phyloP scores from a whole-genome alignment of 2,113 vertebrate genomes.

The Macrotis lagotis region DNA sequence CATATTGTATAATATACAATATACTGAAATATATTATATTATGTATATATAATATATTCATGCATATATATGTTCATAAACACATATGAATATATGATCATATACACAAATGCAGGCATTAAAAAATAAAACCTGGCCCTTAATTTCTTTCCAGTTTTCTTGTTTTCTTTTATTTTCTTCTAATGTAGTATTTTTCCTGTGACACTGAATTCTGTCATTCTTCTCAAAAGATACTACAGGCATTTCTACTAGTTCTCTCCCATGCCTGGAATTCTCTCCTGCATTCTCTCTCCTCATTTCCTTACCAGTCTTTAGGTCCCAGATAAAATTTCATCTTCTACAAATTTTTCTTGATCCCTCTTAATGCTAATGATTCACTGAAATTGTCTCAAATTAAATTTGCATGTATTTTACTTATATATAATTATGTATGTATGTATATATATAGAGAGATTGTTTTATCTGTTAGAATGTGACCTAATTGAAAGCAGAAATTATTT shows the following conservation, averaged over 20 bases:
- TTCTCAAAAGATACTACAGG: background rate
- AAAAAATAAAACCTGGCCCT: background rate
- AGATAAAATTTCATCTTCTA: background rate
- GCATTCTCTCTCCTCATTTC: background rate
- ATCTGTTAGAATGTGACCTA: background rate
- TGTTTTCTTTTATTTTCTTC: background rate
- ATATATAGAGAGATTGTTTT: too few species aligned
- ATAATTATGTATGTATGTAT: background rate
- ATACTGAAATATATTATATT: too few species aligned
- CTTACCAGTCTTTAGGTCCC: background rate
- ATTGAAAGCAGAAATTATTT: background rate
- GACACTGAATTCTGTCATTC: background rate
- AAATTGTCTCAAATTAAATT: background rate
- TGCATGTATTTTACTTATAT: background rate
- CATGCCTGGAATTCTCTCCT: background rate
- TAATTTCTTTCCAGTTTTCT: background rate
- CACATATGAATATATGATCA: background rate
- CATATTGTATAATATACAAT: too few species aligned
- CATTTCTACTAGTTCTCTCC: background rate
- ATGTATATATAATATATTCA: too few species aligned
- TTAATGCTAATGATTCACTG: background rate
- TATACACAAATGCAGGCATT: background rate
- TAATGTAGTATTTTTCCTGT: background rate
- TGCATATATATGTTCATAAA: background rate
- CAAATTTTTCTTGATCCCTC: background rate